These are phyloP conservation scores for Ptilorrhoa leucosticta DNA, from an alignment of 2,113 vertebrate genomes.

Conservation along the genomic window DNA sequence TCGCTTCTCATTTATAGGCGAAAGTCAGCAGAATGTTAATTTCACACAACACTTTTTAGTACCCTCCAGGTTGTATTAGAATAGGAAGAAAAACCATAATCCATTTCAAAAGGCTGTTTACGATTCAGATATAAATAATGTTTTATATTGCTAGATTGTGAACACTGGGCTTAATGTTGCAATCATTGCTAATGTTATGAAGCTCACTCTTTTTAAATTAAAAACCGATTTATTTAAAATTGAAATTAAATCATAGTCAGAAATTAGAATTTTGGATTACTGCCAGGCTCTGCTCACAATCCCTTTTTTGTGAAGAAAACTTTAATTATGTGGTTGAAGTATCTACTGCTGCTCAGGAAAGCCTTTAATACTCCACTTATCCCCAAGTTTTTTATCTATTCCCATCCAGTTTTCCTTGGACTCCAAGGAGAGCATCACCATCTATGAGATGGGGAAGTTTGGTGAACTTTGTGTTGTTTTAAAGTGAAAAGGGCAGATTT, in stretches of 20 bases:
- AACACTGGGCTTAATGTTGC: conserved; percentile 89
- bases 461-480: not conserved
- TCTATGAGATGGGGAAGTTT: not conserved
- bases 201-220: conserved; percentile 98
- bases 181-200: conserved; percentile 87
- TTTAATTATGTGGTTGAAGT: conserved; percentile 86
- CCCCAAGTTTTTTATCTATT: conserved; percentile 25
- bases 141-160: conserved; percentile 88
- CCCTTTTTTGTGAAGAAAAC: conserved; percentile 82
- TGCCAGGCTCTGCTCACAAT: conserved; percentile 84
- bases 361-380: conserved; percentile 35
- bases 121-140: conserved; percentile 86
- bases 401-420: not conserved
- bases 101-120: conserved; percentile 91
- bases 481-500: not conserved
- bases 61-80: conserved; percentile 93
- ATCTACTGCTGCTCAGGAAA: conserved; percentile 67
- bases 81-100: conserved; percentile 84
- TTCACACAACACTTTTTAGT: conserved; percentile 92
- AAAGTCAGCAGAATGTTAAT: conserved; percentile 95
- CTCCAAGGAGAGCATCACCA: not conserved
- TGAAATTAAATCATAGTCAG: conserved; percentile 98
- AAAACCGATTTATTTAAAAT: conserved; percentile 99
- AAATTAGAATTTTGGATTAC: conserved; percentile 97
- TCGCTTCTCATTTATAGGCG: conserved; percentile 89